phyloP scores from a whole-genome alignment of 2,888 invertebrate genomes.

The Brenthis ino region DNA sequence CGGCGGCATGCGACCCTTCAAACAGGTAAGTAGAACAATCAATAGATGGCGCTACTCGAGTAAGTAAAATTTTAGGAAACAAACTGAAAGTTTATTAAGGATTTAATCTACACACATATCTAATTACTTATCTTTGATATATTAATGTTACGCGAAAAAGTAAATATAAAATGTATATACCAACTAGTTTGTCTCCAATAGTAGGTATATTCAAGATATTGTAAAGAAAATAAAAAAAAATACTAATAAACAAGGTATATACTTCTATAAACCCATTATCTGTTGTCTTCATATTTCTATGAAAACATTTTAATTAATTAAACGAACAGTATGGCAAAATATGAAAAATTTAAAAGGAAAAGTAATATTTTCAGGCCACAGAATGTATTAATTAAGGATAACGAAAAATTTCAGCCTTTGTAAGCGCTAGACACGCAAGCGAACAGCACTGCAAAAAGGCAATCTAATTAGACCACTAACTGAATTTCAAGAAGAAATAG shows the following conservation, averaged over 20 bases:
- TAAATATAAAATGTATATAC: too few relatives aligned
- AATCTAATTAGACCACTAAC: constrained; percentile 56
- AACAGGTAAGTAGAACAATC: constrained; percentile 87
- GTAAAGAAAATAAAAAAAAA: too few relatives aligned
- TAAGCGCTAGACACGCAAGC: constrained; percentile 38
- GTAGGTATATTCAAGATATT: too few relatives aligned
- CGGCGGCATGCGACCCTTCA: constrained; percentile 97
- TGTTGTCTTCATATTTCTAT: not conserved
- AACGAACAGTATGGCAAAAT: constrained; percentile 8
- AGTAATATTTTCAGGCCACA: constrained; percentile 3
- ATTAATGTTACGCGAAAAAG: too few relatives aligned
- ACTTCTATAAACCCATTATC: not conserved
- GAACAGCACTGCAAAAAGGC: constrained; percentile 42
- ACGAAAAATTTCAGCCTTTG: constrained; percentile 13
- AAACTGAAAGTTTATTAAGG: not conserved
- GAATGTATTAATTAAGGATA: constrained; percentile 17
- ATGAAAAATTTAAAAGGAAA: constrained; percentile 1
- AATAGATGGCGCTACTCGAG: constrained; percentile 66
- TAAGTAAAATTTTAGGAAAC: not conserved
- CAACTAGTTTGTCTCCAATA: too few relatives aligned
- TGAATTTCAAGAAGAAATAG: constrained; percentile 55
- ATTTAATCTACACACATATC: too few relatives aligned
- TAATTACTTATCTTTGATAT: too few relatives aligned
- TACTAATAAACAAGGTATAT: not conserved
- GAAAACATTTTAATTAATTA: constrained; percentile 14